Conservation (phyloP, 2,113 vertebrate genomes). For the Gyps fulvus region DNA sequence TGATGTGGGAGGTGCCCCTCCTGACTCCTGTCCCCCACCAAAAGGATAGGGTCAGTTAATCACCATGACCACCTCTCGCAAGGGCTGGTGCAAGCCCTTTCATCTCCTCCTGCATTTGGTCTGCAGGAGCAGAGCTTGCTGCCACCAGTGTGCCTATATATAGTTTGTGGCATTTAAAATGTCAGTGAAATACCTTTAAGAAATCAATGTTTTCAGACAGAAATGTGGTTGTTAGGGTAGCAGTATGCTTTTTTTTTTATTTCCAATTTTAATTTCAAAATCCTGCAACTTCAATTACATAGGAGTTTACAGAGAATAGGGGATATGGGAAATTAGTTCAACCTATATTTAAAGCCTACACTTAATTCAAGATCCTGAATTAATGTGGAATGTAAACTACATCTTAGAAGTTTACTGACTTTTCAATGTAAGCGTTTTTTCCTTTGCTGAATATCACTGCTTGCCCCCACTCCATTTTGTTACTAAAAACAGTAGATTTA, state of each 20-base stretch:
- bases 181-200: background rate
- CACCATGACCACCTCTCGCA: fast-evolving
- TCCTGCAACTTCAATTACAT: background rate
- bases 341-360: background rate
- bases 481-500: background rate
- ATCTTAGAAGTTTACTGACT: background rate
- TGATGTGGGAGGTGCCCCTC: background rate
- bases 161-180: background rate
- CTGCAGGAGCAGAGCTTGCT: background rate
- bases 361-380: background rate
- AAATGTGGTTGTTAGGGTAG: background rate
- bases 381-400: background rate
- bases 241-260: background rate
- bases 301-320: background rate
- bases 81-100: background rate
- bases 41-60: background rate
- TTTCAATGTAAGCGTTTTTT: background rate
- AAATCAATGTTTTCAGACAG: background rate
- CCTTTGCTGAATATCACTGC: background rate
- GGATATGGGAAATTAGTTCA: background rate
- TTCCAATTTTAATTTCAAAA: background rate
- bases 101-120: background rate
- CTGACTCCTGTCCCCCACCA: background rate
- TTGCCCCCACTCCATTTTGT: background rate
- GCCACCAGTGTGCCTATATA: no score